A percentile compares a stretch with the other conserved stretches of the same genome.
phyloP scores from a whole-genome alignment of 2,113 vertebrate species.

The Ardeotis arabs region DNA sequence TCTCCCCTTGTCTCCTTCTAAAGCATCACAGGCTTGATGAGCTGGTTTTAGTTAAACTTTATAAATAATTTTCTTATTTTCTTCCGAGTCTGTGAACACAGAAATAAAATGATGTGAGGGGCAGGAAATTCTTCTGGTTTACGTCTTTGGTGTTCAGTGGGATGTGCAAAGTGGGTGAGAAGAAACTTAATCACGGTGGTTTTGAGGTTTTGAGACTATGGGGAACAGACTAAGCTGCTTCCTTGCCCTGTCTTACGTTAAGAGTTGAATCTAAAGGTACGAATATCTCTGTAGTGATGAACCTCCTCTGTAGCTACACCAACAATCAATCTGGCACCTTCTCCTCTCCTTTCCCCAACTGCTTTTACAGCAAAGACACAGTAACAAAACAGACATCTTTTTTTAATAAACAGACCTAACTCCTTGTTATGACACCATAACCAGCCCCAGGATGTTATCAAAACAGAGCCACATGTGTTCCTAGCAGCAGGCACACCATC shows the following conservation, averaged over 20 bases:
- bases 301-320: not conserved
- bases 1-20: not conserved
- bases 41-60: not conserved
- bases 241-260: not conserved
- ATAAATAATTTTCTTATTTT: not conserved
- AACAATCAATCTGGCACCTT: not conserved
- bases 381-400: constrained; percentile 13
- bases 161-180: constrained; percentile 50
- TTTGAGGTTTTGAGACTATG: constrained; percentile 49
- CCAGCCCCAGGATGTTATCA: not conserved
- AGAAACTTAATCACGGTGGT: not conserved
- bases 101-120: not conserved
- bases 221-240: constrained; percentile 23
- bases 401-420: constrained; percentile 37
- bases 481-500: constrained; percentile 8
- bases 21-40: not conserved
- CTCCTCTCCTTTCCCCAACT: not conserved
- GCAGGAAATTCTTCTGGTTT: constrained; percentile 55
- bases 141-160: not conserved
- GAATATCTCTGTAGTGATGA: not conserved
- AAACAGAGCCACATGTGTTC: not conserved
- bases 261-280: not conserved
- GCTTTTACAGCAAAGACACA: not conserved
- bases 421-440: not conserved
- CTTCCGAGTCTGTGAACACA: not conserved